These are phyloP conservation scores for Ophion slaviceki DNA, from an alignment of 2,888 invertebrate species.

Conservation along the genomic window DNA sequence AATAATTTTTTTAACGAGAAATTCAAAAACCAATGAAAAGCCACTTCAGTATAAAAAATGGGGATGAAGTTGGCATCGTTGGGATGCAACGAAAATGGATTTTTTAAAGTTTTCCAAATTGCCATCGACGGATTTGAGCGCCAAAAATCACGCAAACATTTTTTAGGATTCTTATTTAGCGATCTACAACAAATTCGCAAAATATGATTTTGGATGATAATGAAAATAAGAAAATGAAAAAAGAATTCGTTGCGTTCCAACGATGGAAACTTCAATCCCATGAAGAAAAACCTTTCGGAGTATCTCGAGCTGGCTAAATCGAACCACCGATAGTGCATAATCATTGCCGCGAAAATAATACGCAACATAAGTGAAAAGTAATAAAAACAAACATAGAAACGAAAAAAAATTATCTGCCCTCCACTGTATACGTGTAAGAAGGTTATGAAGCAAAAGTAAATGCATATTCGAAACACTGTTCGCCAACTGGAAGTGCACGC, in stretches of 20 bases:
- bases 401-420: constrained; percentile 26
- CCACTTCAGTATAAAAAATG: neutral
- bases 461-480: constrained; percentile 4
- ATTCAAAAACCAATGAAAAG: neutral
- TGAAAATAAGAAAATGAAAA: too few relatives aligned
- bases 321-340: constrained; percentile 5
- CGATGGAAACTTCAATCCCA: too few relatives aligned
- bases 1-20: too few relatives aligned
- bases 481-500: constrained; percentile 15
- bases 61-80: too few relatives aligned
- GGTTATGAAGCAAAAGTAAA: constrained; percentile 25
- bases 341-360: constrained; percentile 26
- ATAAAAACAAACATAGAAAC: neutral
- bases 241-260: too few relatives aligned
- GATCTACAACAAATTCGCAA: too few relatives aligned
- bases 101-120: too few relatives aligned
- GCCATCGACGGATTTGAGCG: too few relatives aligned
- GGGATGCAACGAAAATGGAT: too few relatives aligned
- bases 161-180: too few relatives aligned
- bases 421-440: constrained; percentile 1
- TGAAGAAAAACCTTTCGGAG: constrained; percentile 9
- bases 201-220: too few relatives aligned
- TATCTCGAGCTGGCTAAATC: constrained; percentile 27
- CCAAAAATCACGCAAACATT: too few relatives aligned
- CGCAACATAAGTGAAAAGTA: neutral